phyloP scores from a whole-genome alignment of 2,888 invertebrate species.

The Acleris emargana region DNA sequence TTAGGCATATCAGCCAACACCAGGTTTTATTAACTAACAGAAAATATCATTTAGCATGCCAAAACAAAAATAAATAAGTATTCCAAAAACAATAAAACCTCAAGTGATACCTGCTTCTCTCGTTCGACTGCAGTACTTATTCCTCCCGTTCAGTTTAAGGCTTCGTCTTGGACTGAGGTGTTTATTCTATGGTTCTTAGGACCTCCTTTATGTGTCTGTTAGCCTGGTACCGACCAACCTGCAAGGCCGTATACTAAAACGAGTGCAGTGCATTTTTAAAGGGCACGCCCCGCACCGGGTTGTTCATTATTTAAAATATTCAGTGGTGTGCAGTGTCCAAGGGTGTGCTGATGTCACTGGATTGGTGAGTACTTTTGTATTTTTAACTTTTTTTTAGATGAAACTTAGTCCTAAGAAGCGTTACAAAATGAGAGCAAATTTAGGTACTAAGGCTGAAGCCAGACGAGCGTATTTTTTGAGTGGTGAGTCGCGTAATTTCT shows the following conservation, averaged over 20 bases:
- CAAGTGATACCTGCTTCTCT: conserved; percentile 26
- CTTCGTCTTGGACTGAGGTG: conserved; percentile 47
- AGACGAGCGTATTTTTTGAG: no score
- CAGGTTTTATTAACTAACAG: no score
- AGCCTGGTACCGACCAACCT: conserved; percentile 75
- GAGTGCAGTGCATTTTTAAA: conserved; percentile 83
- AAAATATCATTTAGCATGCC: no score
- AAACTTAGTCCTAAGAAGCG: conserved; percentile 1
- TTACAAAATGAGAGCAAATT: no score
- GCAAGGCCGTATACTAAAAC: conserved; percentile 72
- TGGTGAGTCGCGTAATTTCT: no score
- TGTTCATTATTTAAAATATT: conserved; percentile 82
- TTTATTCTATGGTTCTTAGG: conserved; percentile 56
- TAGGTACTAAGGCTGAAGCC: no score
- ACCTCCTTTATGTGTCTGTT: conserved; percentile 74
- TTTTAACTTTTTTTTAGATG: conserved; percentile 41
- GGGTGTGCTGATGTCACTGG: conserved; percentile 51
- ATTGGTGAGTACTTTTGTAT: conserved; percentile 65
- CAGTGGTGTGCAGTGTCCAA: conserved; percentile 73
- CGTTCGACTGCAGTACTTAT: conserved; percentile 36
- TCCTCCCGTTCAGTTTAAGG: conserved; percentile 48
- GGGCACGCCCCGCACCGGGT: conserved; percentile 72
- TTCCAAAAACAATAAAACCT: no score
- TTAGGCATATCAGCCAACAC: no score
- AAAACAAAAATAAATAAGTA: no score